These are phyloP conservation scores for Eupleurogrammus muticus DNA, from an alignment of 2,797 vertebrate species.

Conservation along the genomic window DNA sequence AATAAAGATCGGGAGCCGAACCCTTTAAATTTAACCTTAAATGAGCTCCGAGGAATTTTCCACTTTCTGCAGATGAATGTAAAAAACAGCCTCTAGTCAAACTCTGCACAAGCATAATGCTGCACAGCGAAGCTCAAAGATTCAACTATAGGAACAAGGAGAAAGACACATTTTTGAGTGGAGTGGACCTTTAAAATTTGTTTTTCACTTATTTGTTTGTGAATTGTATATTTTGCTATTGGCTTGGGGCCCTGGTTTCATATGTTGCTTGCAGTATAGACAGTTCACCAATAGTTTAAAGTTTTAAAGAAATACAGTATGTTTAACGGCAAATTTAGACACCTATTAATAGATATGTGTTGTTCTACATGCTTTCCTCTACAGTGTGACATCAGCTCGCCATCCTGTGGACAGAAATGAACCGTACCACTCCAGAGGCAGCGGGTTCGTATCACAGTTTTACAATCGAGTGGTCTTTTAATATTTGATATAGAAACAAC, in stretches of 20 bases:
- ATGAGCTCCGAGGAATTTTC: too few relatives aligned
- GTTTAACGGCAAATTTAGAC: neutral
- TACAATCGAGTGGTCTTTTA: neutral
- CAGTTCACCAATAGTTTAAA: too few relatives aligned
- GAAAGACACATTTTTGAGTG: too few relatives aligned
- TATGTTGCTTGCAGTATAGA: neutral
- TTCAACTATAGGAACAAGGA: too few relatives aligned
- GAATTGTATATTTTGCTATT: neutral
- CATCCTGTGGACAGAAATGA: slow-evolving; percentile 57
- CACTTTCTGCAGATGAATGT: too few relatives aligned
- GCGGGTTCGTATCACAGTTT: slow-evolving; percentile 58
- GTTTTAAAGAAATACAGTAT: neutral
- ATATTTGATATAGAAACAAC: neutral
- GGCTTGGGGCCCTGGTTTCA: neutral
- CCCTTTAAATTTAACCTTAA: too few relatives aligned
- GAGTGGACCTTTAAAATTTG: neutral
- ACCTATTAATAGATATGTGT: neutral
- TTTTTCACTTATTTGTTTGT: neutral
- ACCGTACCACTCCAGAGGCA: slow-evolving; percentile 16
- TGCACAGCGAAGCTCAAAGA: too few relatives aligned
- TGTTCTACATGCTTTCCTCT: slow-evolving; percentile 5
- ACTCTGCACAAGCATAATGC: too few relatives aligned
- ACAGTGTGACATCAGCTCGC: slow-evolving; percentile 28
- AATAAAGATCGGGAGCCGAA: too few relatives aligned
- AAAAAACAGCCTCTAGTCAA: too few relatives aligned